These are phyloP conservation scores for Xylophagus ater DNA, from an alignment of 2,888 invertebrate species.

Conservation along the genomic window DNA sequence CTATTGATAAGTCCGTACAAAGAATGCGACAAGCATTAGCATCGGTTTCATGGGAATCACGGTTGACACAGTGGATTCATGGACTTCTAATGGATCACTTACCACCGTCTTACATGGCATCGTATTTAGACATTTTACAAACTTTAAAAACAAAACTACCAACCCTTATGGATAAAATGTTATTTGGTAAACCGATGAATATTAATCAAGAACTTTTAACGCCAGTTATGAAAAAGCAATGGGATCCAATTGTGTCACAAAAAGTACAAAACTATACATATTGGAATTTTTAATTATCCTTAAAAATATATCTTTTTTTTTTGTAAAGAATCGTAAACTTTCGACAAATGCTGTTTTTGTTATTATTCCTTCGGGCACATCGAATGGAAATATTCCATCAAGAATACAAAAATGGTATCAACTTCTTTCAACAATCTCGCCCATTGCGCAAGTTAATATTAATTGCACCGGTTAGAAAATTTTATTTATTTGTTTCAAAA, in stretches of 20 bases:
- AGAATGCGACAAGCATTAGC: constrained; percentile 57
- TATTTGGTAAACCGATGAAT: constrained; percentile 45
- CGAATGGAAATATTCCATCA: constrained; percentile 36
- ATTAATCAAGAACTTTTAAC: constrained; percentile 52
- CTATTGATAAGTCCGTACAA: constrained; percentile 59
- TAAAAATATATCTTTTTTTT: constrained; percentile 6
- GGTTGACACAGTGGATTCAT: constrained; percentile 68
- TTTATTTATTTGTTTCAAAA: neutral
- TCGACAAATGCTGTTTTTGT: constrained; percentile 58
- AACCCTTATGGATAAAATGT: constrained; percentile 60
- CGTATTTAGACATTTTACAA: constrained; percentile 69
- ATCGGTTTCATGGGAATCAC: constrained; percentile 59
- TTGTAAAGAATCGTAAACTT: constrained; percentile 46
- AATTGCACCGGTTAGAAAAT: neutral
- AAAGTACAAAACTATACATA: constrained; percentile 43
- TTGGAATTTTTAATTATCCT: neutral
- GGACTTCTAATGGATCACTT: constrained; percentile 55
- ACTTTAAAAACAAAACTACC: constrained; percentile 59
- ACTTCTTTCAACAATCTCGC: constrained; percentile 54
- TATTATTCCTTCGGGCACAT: constrained; percentile 47
- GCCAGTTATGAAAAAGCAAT: constrained; percentile 47
- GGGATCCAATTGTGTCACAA: constrained; percentile 61
- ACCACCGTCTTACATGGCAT: constrained; percentile 52
- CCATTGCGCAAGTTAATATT: constrained; percentile 45
- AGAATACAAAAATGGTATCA: constrained; percentile 60